Evolutionary conservation across 30 jellyfish, hydroid and myxozoan species (phyloP).

Genomic region (Cassiopea andromeda): DNA sequence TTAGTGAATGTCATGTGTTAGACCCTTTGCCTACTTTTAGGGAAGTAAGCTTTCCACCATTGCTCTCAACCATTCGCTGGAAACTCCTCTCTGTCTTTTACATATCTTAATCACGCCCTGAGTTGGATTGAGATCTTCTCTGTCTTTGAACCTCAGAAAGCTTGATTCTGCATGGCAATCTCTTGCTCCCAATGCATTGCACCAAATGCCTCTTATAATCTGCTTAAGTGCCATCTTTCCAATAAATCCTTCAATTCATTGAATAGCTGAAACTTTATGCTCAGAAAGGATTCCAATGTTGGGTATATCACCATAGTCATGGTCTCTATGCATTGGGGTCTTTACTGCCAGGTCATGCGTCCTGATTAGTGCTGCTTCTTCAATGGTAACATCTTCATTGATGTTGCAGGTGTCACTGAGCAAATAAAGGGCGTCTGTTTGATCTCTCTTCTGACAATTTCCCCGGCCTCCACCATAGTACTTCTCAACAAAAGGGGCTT

Average conservation of each 20-base stretch:
- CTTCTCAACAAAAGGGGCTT: slow-evolving; percentile 59
- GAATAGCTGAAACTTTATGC: slow-evolving; percentile 54
- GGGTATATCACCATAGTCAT: slow-evolving; percentile 66
- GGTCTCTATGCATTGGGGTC: slow-evolving; percentile 32
- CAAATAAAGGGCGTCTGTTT: slow-evolving; percentile 50
- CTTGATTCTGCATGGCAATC: slow-evolving; percentile 12
- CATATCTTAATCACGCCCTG: slow-evolving; percentile 56
- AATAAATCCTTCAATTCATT: slow-evolving; percentile 66
- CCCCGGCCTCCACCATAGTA: slow-evolving; percentile 56
- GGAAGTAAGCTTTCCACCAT: slow-evolving; percentile 41
- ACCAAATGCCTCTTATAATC: neutral
- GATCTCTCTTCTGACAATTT: slow-evolving; percentile 51
- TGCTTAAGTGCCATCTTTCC: slow-evolving; percentile 41
- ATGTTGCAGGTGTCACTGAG: slow-evolving; percentile 58
- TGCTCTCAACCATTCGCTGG: slow-evolving; percentile 31
- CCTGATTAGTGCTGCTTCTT: slow-evolving; percentile 50
- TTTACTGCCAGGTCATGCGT: slow-evolving; percentile 31
- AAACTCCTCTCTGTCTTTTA: slow-evolving; percentile 49
- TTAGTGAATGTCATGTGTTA: neutral
- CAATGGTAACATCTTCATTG: slow-evolving; percentile 8
- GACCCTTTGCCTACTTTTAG: neutral
- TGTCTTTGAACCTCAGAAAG: slow-evolving; percentile 31
- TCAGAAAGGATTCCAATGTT: slow-evolving; percentile 32
- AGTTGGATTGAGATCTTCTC: slow-evolving; percentile 10
- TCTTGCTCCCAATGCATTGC: slow-evolving; percentile 18